Evolutionary conservation across 2,797 vertebrate genomes (phyloP), one percentile per base, ranked within the genome.

Genomic region (Tinamus major): DNA sequence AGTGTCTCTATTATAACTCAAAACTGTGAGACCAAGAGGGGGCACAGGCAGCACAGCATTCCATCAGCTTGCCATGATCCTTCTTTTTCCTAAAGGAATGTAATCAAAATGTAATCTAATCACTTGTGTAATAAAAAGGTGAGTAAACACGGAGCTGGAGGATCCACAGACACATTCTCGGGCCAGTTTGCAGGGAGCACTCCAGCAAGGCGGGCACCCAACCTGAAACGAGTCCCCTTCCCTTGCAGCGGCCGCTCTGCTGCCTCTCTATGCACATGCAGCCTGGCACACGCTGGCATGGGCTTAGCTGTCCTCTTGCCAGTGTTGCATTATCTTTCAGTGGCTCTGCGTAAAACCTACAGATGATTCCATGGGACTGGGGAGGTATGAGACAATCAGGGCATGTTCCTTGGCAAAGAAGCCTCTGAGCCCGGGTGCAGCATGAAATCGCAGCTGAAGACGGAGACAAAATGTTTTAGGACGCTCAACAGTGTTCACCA

Each of bases 401-500:
- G 29, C 13, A 27, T 3, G 13, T 5, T 29, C 37, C 19, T 29
- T 20, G 8, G 13, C 27, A 39, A 14, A 4, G 27, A 39, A 14
- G 27, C 33, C 35, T 29, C 68, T 39, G 35, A 39, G 76, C n/a
- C 13, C 11, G 62, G 31, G 61, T 11, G 10, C 26, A 24, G 31
- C 16, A 39, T 3, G 23, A 17, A 26, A 12, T 9, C 27, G 5
- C 3, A 13, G 10, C 8, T 29, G n/a, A 79, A 51, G 14, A 8
- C 39, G 27, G 39, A 55, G 18, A 35, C 62, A 65, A 55, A 35
- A 1, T 0, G 6, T n/a, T 44, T 24, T 58, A 41, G 31, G 41
- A 9, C 1, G 13, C 33, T 63, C 1, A 0, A 7, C 0, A 7
- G 29, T 33, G 26, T 33, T 48, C 53, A 7, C 33, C 59, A 27